Conservation (phyloP, 1,140 invertebrate species). For the Latrodectus geometricus region DNA sequence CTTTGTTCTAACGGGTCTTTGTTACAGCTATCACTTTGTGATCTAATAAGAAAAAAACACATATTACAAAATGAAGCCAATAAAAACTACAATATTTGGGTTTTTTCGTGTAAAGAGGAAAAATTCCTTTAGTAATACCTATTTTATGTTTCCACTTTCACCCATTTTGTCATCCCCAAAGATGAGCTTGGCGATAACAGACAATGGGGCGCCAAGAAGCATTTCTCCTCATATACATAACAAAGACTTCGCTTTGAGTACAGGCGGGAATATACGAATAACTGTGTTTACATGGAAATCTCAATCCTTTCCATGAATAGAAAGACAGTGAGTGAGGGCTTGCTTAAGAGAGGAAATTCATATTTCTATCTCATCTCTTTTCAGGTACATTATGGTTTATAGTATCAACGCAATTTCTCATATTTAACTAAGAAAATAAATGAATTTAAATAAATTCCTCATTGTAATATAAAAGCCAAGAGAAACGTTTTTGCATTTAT, state of each 20-base stretch:
- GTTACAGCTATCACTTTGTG: too few species aligned
- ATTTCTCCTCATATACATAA: background rate
- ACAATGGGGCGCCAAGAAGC: background rate
- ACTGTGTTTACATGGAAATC: background rate
- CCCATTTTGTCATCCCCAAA: background rate
- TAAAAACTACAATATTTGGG: background rate
- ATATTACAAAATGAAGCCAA: background rate
- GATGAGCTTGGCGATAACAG: background rate
- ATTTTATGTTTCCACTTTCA: background rate
- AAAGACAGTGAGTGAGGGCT: background rate
- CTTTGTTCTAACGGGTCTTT: too few species aligned
- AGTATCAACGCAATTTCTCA: too few species aligned
- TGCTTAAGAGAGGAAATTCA: background rate
- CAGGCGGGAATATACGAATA: background rate
- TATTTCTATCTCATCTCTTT: background rate
- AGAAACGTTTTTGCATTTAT: too few species aligned
- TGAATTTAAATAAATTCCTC: too few species aligned
- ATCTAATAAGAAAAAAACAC: background rate
- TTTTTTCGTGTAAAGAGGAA: background rate
- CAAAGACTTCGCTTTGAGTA: background rate
- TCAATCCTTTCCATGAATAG: background rate
- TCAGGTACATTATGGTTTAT: too few species aligned
- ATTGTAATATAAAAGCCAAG: too few species aligned
- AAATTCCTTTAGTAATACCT: background rate
- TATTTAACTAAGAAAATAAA: too few species aligned